phyloP scores from a whole-genome alignment of 2,113 vertebrate species.

The Syngnathus scovelli region DNA sequence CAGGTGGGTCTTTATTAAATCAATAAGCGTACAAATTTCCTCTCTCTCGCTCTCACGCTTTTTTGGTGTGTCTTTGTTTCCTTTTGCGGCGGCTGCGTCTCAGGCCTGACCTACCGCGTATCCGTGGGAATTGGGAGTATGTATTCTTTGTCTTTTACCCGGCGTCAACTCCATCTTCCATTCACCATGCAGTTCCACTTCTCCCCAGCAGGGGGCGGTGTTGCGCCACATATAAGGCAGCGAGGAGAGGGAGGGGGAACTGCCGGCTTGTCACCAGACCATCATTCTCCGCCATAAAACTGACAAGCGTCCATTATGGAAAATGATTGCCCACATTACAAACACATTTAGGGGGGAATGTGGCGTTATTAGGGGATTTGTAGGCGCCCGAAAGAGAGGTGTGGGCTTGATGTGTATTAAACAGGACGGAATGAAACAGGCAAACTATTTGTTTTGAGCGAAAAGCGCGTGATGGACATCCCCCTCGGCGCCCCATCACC shows the following conservation, averaged over 20 bases:
- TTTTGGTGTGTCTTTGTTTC: slow-evolving; percentile 41
- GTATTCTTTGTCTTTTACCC: slow-evolving; percentile 69
- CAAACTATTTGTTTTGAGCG: slow-evolving; percentile 7
- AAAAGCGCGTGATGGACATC: slow-evolving; percentile 35
- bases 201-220: slow-evolving; percentile 66
- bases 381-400: slow-evolving; percentile 70
- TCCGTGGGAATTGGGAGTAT: slow-evolving; percentile 97
- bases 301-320: slow-evolving; percentile 81
- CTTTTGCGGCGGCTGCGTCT: slow-evolving; percentile 43
- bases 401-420: slow-evolving; percentile 44
- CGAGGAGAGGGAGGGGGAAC: slow-evolving; percentile 47
- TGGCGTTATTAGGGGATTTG: slow-evolving; percentile 79
- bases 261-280: slow-evolving; percentile 68
- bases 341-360: slow-evolving; percentile 78
- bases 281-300: slow-evolving; percentile 77
- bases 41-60: neutral
- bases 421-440: slow-evolving; percentile 3
- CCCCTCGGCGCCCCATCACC: neutral
- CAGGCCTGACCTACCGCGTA: slow-evolving; percentile 95
- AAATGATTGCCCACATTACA: slow-evolving; percentile 82
- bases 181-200: slow-evolving; percentile 14
- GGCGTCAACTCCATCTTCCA: slow-evolving; percentile 34
- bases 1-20: slow-evolving; percentile 70
- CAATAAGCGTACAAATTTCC: neutral
- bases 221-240: slow-evolving; percentile 42